phyloP scores from a whole-genome alignment of 2,113 vertebrate species.

The Macheiramphus alcinus region DNA sequence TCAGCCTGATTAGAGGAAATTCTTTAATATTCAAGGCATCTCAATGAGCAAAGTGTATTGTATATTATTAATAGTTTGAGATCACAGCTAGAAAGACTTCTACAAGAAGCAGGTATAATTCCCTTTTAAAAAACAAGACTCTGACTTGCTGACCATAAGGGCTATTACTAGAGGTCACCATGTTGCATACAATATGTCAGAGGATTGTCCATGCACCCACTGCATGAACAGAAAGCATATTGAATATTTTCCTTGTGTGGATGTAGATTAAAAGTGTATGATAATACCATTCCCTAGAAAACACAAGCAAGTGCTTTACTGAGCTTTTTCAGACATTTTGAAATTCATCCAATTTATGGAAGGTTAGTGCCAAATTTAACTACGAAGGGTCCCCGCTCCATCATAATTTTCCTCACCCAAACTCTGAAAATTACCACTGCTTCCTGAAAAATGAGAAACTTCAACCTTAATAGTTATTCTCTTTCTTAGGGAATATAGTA shows the following conservation, averaged over 20 bases:
- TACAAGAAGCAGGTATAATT: neutral
- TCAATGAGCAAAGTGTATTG: neutral
- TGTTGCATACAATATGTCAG: neutral
- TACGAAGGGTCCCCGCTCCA: accelerated
- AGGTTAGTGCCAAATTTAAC: neutral
- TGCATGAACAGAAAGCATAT: neutral
- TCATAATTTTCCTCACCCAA: neutral
- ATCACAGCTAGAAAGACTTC: neutral
- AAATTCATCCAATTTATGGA: neutral
- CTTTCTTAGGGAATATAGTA: neutral
- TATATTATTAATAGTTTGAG: neutral
- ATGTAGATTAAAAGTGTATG: neutral
- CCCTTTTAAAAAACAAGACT: neutral
- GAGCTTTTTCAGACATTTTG: neutral
- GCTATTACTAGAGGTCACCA: neutral
- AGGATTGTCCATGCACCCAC: neutral
- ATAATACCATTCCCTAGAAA: neutral
- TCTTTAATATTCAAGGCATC: neutral
- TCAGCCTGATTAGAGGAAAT: neutral
- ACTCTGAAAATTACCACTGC: neutral
- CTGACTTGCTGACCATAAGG: neutral
- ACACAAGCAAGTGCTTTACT: neutral
- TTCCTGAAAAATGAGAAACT: neutral
- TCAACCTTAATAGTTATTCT: neutral
- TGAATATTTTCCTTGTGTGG: neutral